Conservation (phyloP, 2,113 vertebrate genomes). For the Hoplias malabaricus region DNA sequence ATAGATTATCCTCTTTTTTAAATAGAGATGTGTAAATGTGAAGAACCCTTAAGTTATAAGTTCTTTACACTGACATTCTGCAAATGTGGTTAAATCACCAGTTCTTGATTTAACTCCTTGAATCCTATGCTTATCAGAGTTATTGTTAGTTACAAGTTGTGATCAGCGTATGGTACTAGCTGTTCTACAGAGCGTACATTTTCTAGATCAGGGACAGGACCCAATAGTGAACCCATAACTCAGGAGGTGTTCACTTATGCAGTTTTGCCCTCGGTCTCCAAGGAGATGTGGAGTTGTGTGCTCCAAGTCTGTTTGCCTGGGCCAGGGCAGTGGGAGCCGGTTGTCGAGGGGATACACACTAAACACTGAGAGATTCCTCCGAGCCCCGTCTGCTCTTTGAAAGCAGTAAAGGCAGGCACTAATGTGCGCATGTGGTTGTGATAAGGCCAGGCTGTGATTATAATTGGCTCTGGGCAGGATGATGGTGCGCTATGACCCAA, state of each 20-base stretch:
- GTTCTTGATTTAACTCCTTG: too few species aligned
- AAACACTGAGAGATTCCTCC: conserved; percentile 6
- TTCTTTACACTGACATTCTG: too few species aligned
- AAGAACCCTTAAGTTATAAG: too few species aligned
- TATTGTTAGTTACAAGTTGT: too few species aligned
- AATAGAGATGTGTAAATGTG: too few species aligned
- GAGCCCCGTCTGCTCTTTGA: conserved; percentile 5
- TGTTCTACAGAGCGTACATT: conserved; percentile 24
- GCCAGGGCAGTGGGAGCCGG: conserved; percentile 2
- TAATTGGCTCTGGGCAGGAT: conserved; percentile 57
- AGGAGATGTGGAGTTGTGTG: conserved; percentile 34
- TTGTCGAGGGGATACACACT: conserved; percentile 11
- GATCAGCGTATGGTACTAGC: too few species aligned
- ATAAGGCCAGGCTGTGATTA: conserved; percentile 64
- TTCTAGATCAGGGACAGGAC: conserved; percentile 10
- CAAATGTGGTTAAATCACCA: too few species aligned
- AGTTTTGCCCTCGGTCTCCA: conserved; percentile 18
- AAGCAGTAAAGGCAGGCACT: conserved; percentile 26
- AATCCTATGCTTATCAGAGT: too few species aligned
- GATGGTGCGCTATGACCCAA: conserved; percentile 39
- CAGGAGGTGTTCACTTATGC: conserved; percentile 27
- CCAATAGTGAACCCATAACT: conserved; percentile 17
- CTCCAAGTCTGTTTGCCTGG: conserved; percentile 6
- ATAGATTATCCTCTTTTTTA: too few species aligned
- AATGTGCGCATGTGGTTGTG: conserved; percentile 67